Percentiles rank a stretch among this genome's conserved stretches.
phyloP scores from a whole-genome alignment of 2,113 vertebrate genomes.

The Chroicocephalus ridibundus region DNA sequence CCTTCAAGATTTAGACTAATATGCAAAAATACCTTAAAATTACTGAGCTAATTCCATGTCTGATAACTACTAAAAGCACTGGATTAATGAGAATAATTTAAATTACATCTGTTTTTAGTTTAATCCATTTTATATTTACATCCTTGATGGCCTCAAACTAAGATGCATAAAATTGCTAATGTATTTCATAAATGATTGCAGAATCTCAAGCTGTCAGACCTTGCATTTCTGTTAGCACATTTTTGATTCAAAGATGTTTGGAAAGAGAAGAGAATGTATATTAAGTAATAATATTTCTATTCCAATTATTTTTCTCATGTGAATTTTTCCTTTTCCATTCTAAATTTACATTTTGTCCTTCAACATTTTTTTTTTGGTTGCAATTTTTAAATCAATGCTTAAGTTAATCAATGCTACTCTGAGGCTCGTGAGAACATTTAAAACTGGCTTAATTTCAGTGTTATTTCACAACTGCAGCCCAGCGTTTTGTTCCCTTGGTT shows the following conservation, averaged over 20 bases:
- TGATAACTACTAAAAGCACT: neutral
- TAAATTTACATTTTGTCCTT: neutral
- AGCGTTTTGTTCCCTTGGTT: neutral
- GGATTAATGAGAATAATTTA: neutral
- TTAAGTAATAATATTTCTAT: slow-evolving; percentile 7
- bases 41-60: neutral
- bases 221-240: neutral
- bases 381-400: neutral
- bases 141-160: neutral
- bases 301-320: neutral
- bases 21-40: neutral
- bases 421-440: neutral
- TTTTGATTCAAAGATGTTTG: neutral
- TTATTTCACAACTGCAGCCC: neutral
- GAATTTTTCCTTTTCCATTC: neutral
- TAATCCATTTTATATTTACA: slow-evolving; percentile 16
- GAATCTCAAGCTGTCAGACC: neutral
- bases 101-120: slow-evolving; percentile 25
- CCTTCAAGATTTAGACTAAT: neutral
- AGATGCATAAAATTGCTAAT: slow-evolving; percentile 2
- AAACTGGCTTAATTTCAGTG: neutral
- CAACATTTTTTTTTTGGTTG: neutral
- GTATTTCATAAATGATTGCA: neutral
- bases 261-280: neutral
- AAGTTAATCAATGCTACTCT: neutral